phyloP scores from a whole-genome alignment of 2,797 vertebrate genomes.

The Gymnoscopelus braueri region DNA sequence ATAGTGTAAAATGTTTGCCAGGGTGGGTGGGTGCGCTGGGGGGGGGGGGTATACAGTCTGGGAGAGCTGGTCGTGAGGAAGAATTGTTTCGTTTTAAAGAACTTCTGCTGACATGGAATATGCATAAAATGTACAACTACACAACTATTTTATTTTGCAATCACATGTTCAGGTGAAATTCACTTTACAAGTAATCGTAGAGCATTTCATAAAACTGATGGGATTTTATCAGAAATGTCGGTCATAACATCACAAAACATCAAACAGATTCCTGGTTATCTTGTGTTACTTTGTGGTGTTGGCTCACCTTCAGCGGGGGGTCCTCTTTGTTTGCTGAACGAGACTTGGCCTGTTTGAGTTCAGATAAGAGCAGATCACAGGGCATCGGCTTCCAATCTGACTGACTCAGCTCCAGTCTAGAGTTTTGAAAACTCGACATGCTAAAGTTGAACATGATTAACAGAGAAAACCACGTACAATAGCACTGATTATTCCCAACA shows the following conservation, averaged over 20 bases:
- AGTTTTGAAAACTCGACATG: constrained; percentile 10
- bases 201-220: background rate
- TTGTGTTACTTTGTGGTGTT: constrained; percentile 6
- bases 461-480: background rate
- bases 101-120: background rate
- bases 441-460: background rate
- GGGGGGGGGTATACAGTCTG: background rate
- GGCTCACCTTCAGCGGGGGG: background rate
- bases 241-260: background rate
- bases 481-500: constrained; percentile 14
- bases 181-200: background rate
- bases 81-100: background rate
- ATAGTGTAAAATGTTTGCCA: constrained; percentile 11
- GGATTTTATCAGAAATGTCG: background rate
- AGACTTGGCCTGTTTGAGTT: constrained; percentile 51
- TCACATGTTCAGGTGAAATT: background rate
- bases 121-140: background rate
- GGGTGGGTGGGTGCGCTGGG: background rate
- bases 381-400: constrained; percentile 34
- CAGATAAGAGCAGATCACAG: constrained; percentile 61
- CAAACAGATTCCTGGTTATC: background rate
- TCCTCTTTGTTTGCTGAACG: constrained; percentile 50
- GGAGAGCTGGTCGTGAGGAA: background rate
- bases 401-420: constrained; percentile 16
- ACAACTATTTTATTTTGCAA: background rate